Evolutionary conservation across 2,888 invertebrate species (phyloP), one percentile per base, ranked within the genome.

Genomic region (Arge pagana): DNA sequence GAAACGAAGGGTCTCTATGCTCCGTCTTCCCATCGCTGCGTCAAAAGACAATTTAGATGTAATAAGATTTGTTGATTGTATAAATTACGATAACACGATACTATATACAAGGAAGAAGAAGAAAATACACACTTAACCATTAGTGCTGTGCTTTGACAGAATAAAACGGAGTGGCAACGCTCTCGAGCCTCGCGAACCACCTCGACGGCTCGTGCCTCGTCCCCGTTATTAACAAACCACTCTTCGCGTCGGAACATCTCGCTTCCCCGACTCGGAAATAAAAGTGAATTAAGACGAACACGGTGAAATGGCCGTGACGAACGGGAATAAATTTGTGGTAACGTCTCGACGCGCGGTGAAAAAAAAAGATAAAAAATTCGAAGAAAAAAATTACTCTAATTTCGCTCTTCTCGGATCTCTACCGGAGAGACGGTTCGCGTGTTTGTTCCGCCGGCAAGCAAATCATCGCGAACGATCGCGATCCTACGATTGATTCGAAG

Each of bases 21-120:
- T 73, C 74, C 71, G 75, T 76, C 76, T 76, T 76, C 76, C 76
- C 75, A 72, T 72, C 68, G 74, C 75, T 74, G 71, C 72, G 74
- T 75, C 71, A 70, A 72, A 74, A 72, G 69, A 74, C 73, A 72
- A 74, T 68, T 68, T 72, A 71, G 72, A 66, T 70, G 57, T 65
- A 65, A 67, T 69, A 71, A 74, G 69, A 70, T 73, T 73, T 74
- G 71, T 75, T 74, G 70, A 74, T 70, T 74, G 74, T 73, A 70
- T 71, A 74, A 68, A 71, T 63, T 65, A 42, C 30, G n/a, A 31
- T 26, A n/a, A 40, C 40, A 35, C 19, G 23, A 13, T 31, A 37
- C 21, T 37, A 37, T 37, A 21, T 35, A 35, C 35, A 16, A 45
- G n/a, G 8, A 23, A 45, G 4, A 21, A 33, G 13, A 35, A n/a